Evolutionary conservation across 2,888 invertebrate species (phyloP).

Genomic region (Gasteruption jaculator): DNA sequence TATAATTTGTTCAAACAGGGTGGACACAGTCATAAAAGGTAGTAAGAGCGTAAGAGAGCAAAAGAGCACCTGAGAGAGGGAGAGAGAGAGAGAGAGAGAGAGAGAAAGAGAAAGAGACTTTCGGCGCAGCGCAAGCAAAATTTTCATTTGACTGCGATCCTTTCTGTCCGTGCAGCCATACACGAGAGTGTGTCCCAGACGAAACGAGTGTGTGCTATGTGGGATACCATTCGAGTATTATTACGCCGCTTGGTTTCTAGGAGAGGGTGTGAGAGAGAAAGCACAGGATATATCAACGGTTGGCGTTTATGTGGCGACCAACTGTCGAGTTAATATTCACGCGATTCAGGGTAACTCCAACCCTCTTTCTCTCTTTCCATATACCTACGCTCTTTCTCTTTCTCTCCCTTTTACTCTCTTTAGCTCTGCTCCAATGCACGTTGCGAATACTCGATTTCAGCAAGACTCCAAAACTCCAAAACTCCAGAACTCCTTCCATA

Average conservation of each 20-base stretch:
- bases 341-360: conserved; percentile 31
- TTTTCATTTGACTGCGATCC: conserved; percentile 28
- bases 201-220: conserved; percentile 18
- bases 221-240: conserved; percentile 31
- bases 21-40: too few relatives aligned
- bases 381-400: background rate
- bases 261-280: conserved; percentile 22
- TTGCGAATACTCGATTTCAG: conserved; percentile 22
- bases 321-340: conserved; percentile 42
- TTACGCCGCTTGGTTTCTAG: conserved; percentile 29
- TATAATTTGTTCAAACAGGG: too few relatives aligned
- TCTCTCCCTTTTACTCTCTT: background rate
- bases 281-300: conserved; percentile 35
- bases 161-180: conserved; percentile 1
- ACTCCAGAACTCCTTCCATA: too few relatives aligned
- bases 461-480: too few relatives aligned
- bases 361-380: conserved; percentile 13
- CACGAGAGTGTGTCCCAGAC: conserved; percentile 3
- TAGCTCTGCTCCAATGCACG: conserved; percentile 5
- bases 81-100: conserved; percentile 1
- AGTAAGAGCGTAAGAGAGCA: too few relatives aligned
- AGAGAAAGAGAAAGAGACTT: conserved; percentile 9
- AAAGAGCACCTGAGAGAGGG: too few relatives aligned
- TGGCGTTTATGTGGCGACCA: conserved; percentile 42
- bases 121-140: conserved; percentile 24